Evolutionary conservation across 2,888 invertebrate species (phyloP).

Genomic region (Caenorhabditis virilis): DNA sequence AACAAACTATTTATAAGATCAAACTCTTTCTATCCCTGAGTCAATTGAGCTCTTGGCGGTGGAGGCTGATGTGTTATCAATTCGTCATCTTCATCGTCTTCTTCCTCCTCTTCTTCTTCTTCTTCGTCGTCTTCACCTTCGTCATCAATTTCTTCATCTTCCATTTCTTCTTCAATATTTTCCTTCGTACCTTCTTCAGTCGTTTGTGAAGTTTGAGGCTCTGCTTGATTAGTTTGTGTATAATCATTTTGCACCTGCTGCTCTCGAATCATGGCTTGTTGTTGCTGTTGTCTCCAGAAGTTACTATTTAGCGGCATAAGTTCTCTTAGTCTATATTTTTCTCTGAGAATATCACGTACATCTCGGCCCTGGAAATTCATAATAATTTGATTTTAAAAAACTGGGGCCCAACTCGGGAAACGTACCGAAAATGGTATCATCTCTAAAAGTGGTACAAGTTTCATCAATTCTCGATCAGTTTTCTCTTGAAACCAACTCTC

Average conservation of each 20-base stretch:
- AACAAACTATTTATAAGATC: background rate
- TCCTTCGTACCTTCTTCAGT: too few species aligned
- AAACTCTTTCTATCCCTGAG: constrained; percentile 14
- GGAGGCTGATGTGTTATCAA: constrained; percentile 25
- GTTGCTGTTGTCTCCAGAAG: constrained; percentile 1
- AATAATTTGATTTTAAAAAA: background rate
- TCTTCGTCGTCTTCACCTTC: too few species aligned
- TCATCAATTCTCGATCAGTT: constrained; percentile 85
- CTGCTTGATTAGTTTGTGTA: too few species aligned
- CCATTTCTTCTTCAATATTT: too few species aligned
- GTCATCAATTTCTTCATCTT: too few species aligned
- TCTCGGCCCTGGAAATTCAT: constrained; percentile 77
- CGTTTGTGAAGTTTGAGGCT: too few species aligned
- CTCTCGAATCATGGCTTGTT: background rate
- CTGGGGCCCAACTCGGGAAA: background rate
- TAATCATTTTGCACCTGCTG: constrained; percentile 3
- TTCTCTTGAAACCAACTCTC: constrained; percentile 95
- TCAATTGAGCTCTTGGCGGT: constrained; percentile 18
- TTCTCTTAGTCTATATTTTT: constrained; percentile 86
- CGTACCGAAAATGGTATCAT: constrained; percentile 30
- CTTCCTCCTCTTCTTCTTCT: background rate
- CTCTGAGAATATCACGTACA: constrained; percentile 87
- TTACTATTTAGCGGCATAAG: constrained; percentile 75
- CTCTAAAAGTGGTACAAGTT: constrained; percentile 88
- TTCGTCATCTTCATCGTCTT: constrained; percentile 7